phyloP scores from a whole-genome alignment of 2,888 invertebrate species.

The Philereme transversata region DNA sequence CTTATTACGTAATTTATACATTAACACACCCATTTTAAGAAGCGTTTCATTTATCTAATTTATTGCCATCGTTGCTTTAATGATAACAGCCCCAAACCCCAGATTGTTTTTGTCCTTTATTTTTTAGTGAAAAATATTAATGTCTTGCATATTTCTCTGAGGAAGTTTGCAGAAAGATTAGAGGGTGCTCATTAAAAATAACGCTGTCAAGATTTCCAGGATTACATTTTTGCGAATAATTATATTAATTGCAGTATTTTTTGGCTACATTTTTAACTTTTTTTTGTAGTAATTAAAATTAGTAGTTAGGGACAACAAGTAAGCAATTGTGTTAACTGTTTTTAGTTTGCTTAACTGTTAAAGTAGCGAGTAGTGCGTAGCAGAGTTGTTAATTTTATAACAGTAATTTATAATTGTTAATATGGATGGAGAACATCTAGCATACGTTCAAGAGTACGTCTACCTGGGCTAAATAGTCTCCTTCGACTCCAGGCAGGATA shows the following conservation, averaged over 20 bases:
- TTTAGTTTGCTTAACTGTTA: too few species aligned
- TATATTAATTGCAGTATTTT: background rate
- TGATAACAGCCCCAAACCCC: conserved; percentile 56
- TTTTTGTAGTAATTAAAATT: background rate
- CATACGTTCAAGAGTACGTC: too few species aligned
- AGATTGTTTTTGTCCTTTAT: conserved; percentile 54
- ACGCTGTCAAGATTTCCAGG: conserved; percentile 46
- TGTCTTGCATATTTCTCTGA: conserved; percentile 53
- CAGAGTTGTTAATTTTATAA: too few species aligned
- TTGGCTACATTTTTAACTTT: background rate
- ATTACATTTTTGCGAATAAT: conserved; percentile 42
- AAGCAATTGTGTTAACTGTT: too few species aligned
- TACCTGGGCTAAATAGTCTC: too few species aligned
- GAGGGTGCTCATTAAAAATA: conserved; percentile 56
- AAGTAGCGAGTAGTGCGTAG: too few species aligned
- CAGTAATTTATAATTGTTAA: too few species aligned
- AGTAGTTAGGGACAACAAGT: too few species aligned
- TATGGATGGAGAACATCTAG: too few species aligned
- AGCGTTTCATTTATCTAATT: conserved; percentile 65
- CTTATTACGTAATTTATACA: conserved; percentile 49
- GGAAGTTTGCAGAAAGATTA: conserved; percentile 64
- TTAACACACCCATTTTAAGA: conserved; percentile 55
- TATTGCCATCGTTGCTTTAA: conserved; percentile 65
- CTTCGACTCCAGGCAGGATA: too few species aligned
- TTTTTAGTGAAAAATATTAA: conserved; percentile 58